A percentile compares a stretch with the other conserved stretches of the same genome.
These are phyloP conservation scores for Embiotoca jacksoni DNA, from an alignment of 2,113 vertebrate species.

Conservation along the genomic window DNA sequence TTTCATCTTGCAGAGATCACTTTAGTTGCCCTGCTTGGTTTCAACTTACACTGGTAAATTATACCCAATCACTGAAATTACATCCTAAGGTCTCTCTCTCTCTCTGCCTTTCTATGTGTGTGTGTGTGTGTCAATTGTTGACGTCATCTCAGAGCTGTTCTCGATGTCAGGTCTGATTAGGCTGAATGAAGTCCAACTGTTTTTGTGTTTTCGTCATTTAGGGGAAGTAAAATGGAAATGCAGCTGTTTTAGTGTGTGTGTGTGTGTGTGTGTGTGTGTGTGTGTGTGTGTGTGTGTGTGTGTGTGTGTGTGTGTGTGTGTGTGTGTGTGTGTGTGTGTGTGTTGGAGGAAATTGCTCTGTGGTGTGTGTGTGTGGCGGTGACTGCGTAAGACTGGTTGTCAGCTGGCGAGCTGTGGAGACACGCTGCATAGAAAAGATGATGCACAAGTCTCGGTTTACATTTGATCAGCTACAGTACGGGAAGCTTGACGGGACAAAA, in stretches of 20 bases:
- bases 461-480: slow-evolving; percentile 50
- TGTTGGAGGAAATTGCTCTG: slow-evolving; percentile 52
- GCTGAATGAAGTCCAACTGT: slow-evolving; percentile 78
- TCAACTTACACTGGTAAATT: slow-evolving; percentile 85
- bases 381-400: slow-evolving; percentile 78
- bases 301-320: slow-evolving; percentile 27
- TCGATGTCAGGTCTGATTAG: slow-evolving; percentile 84
- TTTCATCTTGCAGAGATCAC: slow-evolving; percentile 73
- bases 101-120: slow-evolving; percentile 52
- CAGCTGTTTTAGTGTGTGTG: slow-evolving; percentile 68
- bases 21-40: slow-evolving; percentile 77
- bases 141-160: slow-evolving; percentile 79
- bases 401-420: slow-evolving; percentile 66
- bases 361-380: slow-evolving; percentile 59
- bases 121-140: slow-evolving; percentile 57
- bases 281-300: slow-evolving; percentile 25
- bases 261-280: slow-evolving; percentile 31
- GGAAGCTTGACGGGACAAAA: slow-evolving; percentile 70
- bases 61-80: slow-evolving; percentile 85
- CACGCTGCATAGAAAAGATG: slow-evolving; percentile 27
- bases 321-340: not conserved
- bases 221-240: slow-evolving; percentile 77
- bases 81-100: slow-evolving; percentile 72
- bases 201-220: slow-evolving; percentile 82
- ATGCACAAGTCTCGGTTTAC: slow-evolving; percentile 51